phyloP scores from a whole-genome alignment of 2,113 vertebrate genomes.

The Todiramphus saurophagus region DNA sequence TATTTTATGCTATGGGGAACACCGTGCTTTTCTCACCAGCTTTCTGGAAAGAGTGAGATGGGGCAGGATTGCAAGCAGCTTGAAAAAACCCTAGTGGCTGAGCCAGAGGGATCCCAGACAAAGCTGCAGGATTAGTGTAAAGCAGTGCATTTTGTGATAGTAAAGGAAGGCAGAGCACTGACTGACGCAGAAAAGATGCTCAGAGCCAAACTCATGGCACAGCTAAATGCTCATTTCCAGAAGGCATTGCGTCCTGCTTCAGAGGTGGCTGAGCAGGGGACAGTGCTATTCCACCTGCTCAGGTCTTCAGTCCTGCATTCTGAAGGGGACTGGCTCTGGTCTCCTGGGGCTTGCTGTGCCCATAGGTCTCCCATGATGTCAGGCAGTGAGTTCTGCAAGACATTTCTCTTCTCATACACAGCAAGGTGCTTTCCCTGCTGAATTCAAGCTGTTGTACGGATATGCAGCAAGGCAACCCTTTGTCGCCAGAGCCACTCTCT shows the following conservation, averaged over 20 bases:
- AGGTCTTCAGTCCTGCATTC: neutral
- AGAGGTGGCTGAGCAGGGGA: neutral
- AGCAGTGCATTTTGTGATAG: neutral
- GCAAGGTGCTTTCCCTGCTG: neutral
- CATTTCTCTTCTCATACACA: neutral
- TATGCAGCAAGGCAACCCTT: neutral
- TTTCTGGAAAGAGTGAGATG: neutral
- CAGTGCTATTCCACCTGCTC: fast-evolving
- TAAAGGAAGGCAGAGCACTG: neutral
- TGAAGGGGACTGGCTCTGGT: neutral
- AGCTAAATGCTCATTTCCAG: neutral
- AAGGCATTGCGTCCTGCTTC: neutral
- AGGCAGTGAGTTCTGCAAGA: neutral
- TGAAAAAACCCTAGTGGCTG: neutral
- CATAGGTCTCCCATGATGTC: fast-evolving
- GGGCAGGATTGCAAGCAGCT: neutral
- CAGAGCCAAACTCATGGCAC: neutral
- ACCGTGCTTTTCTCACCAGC: neutral
- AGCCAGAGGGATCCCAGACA: neutral
- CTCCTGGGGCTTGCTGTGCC: neutral
- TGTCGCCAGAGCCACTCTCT: neutral
- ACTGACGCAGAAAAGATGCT: neutral
- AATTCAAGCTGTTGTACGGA: neutral
- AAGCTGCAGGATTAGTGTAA: neutral
- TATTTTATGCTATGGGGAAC: neutral